These are phyloP conservation scores for Megaceryle alcyon DNA, from an alignment of 2,797 vertebrate genomes.

Conservation along the genomic window DNA sequence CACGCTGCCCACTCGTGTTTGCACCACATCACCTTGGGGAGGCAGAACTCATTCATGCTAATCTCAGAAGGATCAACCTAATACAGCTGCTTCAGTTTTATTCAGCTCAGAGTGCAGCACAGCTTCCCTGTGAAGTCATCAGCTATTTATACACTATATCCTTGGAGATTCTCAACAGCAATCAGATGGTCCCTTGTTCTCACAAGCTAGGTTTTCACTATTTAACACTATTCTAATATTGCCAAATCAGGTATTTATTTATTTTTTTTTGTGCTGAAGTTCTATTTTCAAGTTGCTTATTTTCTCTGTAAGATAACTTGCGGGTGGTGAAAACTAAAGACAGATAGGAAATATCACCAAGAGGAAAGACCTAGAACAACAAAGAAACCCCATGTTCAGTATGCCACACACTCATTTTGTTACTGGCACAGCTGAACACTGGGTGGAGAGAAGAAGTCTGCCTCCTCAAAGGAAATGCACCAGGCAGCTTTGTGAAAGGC, in stretches of 20 bases:
- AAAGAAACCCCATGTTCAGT: constrained; percentile 48
- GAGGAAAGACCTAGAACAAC: constrained; percentile 40
- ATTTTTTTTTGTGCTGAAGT: background rate
- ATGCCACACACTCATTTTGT: constrained; percentile 30
- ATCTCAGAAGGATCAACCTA: constrained; percentile 64
- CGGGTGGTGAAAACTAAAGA: constrained; percentile 15
- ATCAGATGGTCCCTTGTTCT: constrained; percentile 61
- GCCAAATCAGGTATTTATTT: constrained; percentile 1
- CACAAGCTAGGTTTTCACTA: constrained; percentile 41
- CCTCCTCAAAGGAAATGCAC: constrained; percentile 45
- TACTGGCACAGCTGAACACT: constrained; percentile 40
- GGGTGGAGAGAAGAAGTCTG: constrained; percentile 44
- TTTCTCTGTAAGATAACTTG: background rate
- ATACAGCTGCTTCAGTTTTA: constrained; percentile 69
- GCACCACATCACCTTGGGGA: constrained; percentile 40
- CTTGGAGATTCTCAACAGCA: constrained; percentile 67
- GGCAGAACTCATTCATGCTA: constrained; percentile 63
- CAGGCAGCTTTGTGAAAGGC: constrained; percentile 42
- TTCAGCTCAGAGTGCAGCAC: constrained; percentile 61
- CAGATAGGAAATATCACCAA: background rate
- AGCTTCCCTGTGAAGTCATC: constrained; percentile 71
- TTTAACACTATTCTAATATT: constrained; percentile 28
- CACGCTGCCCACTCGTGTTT: background rate
- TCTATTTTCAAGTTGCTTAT: constrained; percentile 3
- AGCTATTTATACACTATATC: constrained; percentile 71